Percentiles rank a stretch among this genome's conserved stretches.
Conservation (phyloP, 2,797 vertebrate species). For the Leontocebus nigricollis region DNA sequence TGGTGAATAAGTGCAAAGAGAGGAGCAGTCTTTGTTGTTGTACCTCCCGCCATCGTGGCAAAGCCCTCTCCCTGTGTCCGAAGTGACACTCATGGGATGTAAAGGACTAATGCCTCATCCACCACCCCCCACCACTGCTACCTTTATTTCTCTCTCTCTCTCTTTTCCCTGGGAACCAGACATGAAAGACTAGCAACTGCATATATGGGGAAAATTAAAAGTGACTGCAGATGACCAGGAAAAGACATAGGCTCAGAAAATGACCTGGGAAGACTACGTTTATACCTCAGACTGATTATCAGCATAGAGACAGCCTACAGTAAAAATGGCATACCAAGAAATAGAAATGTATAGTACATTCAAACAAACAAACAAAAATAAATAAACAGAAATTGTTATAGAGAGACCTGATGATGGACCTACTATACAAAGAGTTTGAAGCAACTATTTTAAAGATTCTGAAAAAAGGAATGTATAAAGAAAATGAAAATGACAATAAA, state of each 20-base stretch:
- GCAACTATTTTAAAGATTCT: not conserved
- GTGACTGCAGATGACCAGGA: not conserved
- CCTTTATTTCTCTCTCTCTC: too few relatives aligned
- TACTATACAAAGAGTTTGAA: not conserved
- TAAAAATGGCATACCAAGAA: not conserved
- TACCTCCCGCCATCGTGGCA: too few relatives aligned
- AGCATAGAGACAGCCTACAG: not conserved
- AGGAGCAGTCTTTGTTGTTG: too few relatives aligned
- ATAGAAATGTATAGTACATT: not conserved
- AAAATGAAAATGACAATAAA: not conserved
- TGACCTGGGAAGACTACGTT: not conserved
- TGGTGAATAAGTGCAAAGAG: too few relatives aligned
- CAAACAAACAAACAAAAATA: not conserved
- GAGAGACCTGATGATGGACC: not conserved
- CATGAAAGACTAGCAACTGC: not conserved
- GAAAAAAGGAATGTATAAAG: not conserved
- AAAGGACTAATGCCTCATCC: too few relatives aligned
- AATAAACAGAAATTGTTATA: not conserved
- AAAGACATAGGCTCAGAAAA: not conserved
- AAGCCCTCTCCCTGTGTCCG: rapidly evolving
- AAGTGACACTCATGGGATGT: not conserved
- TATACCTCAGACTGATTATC: not conserved
- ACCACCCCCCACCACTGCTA: not conserved
- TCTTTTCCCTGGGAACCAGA: not conserved
- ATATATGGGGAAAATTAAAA: not conserved